Percentiles rank a stretch among this genome's conserved stretches.
Evolutionary conservation across 2,113 vertebrate genomes (phyloP).

Genomic region (Daphoenositta chrysoptera): DNA sequence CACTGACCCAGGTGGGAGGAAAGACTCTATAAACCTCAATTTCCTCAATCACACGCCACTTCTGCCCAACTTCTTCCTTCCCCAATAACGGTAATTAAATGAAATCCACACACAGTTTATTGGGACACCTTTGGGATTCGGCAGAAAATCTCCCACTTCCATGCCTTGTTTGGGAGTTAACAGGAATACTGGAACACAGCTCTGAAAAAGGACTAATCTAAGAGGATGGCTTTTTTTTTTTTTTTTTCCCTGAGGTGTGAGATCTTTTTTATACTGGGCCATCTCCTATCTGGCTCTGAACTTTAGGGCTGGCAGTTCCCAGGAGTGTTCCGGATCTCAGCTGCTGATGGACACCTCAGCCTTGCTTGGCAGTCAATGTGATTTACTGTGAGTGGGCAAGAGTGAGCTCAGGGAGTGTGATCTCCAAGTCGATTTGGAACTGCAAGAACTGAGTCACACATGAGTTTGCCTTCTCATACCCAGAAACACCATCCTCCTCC

Average conservation of each 20-base stretch:
- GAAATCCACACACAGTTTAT: neutral
- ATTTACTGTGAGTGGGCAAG: neutral
- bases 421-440: neutral
- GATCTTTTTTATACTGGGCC: neutral
- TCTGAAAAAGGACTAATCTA: neutral
- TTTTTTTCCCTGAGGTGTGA: neutral
- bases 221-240: neutral
- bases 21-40: neutral
- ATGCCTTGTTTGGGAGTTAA: neutral
- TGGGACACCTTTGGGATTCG: neutral
- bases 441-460: neutral
- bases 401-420: neutral
- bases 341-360: neutral
- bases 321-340: neutral
- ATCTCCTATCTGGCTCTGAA: neutral
- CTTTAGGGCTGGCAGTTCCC: neutral
- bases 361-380: neutral
- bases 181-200: neutral
- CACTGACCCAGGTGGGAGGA: neutral
- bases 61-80: neutral
- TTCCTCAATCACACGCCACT: neutral
- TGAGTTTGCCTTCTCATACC: neutral
- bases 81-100: neutral
- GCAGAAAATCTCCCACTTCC: neutral
- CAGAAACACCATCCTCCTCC: slow-evolving; percentile 4